Base-by-base conservation (phyloP, 2,888 invertebrate species). In the Stenurella melanura region DNA sequence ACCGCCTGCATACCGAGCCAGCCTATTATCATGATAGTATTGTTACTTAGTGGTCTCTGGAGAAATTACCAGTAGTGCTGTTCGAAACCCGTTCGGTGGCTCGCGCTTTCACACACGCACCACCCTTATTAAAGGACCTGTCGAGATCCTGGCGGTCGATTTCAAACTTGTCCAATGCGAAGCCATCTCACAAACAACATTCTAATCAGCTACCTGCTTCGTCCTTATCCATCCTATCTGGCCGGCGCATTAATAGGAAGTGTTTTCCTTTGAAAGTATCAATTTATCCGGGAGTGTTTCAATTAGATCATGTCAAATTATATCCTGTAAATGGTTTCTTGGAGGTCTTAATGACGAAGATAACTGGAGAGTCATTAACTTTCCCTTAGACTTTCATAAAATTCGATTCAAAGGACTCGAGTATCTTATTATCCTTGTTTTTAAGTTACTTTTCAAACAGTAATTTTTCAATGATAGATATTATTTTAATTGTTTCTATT, bases 31-130 rank as follows among this genome's bases (percentile, higher is more conserved):
- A 63, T 79, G 77, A 79, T 79, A 69, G 77, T 79, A 79, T 79
- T 78, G 79, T 79, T 79, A 78, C 79, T 79, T 79, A 79, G 77
- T 75, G 77, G 79, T 79, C 79, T 79, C 79, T 74, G 68, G 79
- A 79, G 79, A 79, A 79, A 79, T 79, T 79, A 79, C 64, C 70
- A 50, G 66, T 77, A 78, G 77, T 78, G 76, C 73, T 30, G 56
- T 61, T 50, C 42, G 34, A 19, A 70, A 70, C 70, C 70, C 70
- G 70, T 70, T 64, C 64, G 64, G 64, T 60, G 67, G 63, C 18
- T 26, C 26, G 67, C 66, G 67, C 66, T 42, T 60, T 42, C 70
- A 58, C 60, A 60, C 67, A 56, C 64, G 56, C 73, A 64, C 66
- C 64, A 63, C 38, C 69, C 69, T 70, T 70, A 74, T 74, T 70